Base-by-base conservation (phyloP, 1,140 invertebrate species). In the Cotesia vestalis region DNA sequence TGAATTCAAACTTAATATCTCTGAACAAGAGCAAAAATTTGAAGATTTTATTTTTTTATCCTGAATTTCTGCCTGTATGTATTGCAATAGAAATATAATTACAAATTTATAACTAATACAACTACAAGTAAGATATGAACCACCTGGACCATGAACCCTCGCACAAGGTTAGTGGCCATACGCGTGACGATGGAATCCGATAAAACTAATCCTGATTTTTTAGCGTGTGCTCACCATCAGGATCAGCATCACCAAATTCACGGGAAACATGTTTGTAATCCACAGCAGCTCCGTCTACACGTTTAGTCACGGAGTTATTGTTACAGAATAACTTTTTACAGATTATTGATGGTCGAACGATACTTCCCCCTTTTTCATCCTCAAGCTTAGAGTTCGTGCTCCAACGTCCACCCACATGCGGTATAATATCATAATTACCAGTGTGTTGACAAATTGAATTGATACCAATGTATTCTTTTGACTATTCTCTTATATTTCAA, bases 361-460 rank as follows among this genome's bases (percentile, higher is more conserved):
- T 71, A 71, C 20, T 36, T 14, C 12, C 51, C 35, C 63, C 35
- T 40, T 57, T 57, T 46, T 5, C 51, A 38, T 14, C 36, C 51
- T 14, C 36, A 34, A 12, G 38, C 52, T 53, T 64, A 27, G 57
- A 35, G 40, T 68, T 38, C 70, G 59, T 14, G 62, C 67, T 51
- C 73, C 4, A 61, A 52, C 5, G 66, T 71, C 69, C 71, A 61
- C 72, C 69, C 67, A 66, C 70, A 40, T 66, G 27, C 52, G 59
- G 80, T 74, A 85, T 85, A 86, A 86, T 84, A 85, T 84, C 78
- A 79, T 86, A 86, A 87, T 86, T 86, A 87, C 79, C 78, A 73
- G 73, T 77, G 69, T 81, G 82, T 86, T 84, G 84, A 85, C 85
- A 86, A 87, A 86, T 86, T 86, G 84, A 86, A 86, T 86, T 80